Percentiles rank a stretch among this genome's conserved stretches.
These are phyloP conservation scores for Yponomeuta malinellus DNA, from an alignment of 2,888 invertebrate species.

Conservation along the genomic window DNA sequence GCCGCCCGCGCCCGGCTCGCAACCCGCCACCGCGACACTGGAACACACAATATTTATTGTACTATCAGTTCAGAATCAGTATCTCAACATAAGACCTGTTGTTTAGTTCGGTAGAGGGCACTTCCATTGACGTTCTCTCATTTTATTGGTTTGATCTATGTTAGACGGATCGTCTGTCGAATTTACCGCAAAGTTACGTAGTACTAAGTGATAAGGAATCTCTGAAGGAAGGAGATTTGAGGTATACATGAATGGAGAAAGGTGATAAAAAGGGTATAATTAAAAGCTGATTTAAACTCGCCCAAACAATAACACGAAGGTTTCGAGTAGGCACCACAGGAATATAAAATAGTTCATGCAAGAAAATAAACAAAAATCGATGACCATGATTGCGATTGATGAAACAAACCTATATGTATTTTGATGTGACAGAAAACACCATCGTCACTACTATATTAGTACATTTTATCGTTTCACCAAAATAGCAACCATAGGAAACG, in stretches of 20 bases:
- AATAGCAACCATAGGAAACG: conserved; percentile 18
- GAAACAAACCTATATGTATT: conserved; percentile 39
- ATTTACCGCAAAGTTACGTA: too few species aligned
- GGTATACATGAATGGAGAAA: too few species aligned
- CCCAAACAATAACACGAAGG: too few species aligned
- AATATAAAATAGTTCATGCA: background rate
- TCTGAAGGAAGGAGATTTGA: too few species aligned
- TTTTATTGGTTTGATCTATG: too few species aligned
- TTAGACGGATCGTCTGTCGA: too few species aligned
- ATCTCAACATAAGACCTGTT: background rate
- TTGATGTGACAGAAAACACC: conserved; percentile 39
- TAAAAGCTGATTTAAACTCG: too few species aligned
- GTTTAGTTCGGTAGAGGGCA: background rate
- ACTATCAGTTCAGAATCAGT: too few species aligned
- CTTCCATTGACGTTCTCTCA: too few species aligned
- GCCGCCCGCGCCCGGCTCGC: conserved; percentile 57
- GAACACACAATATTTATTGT: conserved; percentile 1
- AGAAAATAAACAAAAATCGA: conserved; percentile 34
- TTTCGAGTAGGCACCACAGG: too few species aligned
- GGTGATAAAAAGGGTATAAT: too few species aligned
- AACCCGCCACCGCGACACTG: conserved; percentile 67
- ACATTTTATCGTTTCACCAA: conserved; percentile 18
- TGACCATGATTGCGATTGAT: conserved; percentile 22
- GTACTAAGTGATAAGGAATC: too few species aligned
- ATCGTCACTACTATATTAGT: conserved; percentile 28